Conservation (phyloP, 2,888 invertebrate species). For the Scaptomyza caliginosa region DNA sequence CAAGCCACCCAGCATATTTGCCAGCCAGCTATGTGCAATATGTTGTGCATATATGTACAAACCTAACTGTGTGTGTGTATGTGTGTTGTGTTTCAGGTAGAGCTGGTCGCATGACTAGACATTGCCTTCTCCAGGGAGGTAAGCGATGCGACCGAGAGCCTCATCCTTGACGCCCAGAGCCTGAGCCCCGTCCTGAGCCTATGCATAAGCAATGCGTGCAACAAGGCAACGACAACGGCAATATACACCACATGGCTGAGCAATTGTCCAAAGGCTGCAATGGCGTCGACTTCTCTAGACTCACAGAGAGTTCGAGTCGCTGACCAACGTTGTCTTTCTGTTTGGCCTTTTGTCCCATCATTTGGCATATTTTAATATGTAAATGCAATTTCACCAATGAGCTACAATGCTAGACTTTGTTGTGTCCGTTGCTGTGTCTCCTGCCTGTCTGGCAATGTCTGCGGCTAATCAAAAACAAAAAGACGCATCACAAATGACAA, state of each 20-base stretch:
- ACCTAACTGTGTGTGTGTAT: conserved; percentile 26
- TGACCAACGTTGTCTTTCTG: conserved; percentile 13
- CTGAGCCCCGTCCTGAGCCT: conserved; percentile 37
- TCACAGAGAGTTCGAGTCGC: conserved; percentile 8
- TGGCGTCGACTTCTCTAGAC: conserved; percentile 18
- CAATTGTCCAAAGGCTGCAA: conserved; percentile 67
- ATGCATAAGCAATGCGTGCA: conserved; percentile 68
- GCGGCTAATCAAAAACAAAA: conserved; percentile 74
- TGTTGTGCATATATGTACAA: conserved; percentile 8
- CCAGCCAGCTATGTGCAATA: conserved; percentile 30
- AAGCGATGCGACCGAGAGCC: conserved; percentile 23
- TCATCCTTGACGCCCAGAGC: conserved; percentile 13
- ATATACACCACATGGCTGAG: conserved; percentile 59
- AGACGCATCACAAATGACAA: conserved; percentile 35
- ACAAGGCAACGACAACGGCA: conserved; percentile 35
- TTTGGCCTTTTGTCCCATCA: conserved; percentile 25
- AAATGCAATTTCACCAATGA: conserved; percentile 79
- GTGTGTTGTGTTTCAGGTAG: conserved; percentile 9
- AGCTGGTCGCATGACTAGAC: conserved; percentile 66
- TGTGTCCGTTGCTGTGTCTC: conserved; percentile 25
- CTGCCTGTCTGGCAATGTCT: conserved; percentile 52
- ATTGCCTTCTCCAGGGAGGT: conserved; percentile 53
- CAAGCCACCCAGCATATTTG: conserved; percentile 12
- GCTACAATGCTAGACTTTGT: conserved; percentile 42
- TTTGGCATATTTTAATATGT: conserved; percentile 78